Evolutionary conservation across 2,113 vertebrate species (phyloP), one percentile per base, ranked within the genome.

Genomic region (human): DNA sequence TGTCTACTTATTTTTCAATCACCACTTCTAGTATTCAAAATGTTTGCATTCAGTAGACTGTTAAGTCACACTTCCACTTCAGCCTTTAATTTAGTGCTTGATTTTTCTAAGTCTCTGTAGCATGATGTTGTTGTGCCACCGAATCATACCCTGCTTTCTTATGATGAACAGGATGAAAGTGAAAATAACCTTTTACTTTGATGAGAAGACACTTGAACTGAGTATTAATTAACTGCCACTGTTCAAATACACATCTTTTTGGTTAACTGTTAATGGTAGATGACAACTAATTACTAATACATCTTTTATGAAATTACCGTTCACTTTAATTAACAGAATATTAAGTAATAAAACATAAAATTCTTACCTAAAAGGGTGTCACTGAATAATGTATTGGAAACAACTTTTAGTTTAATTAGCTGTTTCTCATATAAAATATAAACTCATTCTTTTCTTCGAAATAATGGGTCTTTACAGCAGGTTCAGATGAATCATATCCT

Each of bases 401-500:
- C 10, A 81, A 80, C 35, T 20, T 96, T 95, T 52, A 95, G 30
- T 70, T 98, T 23, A 11, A 83, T 94, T 78, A 96, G 14, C 5
- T 88, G 20, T 94, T 90, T 73, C 52, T 2, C 80, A 82, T 82
- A 43, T 38, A 97, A 96, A 97, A 94, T 81, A 94, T 78, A 97
- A 83, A 97, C 55, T 95, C 92, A 92, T 2, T 79, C 14, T 70
- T 72, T 96, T 95, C 55, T 89, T 94, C 14, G 94, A 96, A 80
- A 95, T 94, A 96, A 85, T 22, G 87, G 55, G 43, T 68, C 64
- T 40, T 94, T 93, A 92, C 43, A 91, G 93, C 76, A 98, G 78
- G 52, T 50, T 98, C 86, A 98, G 96, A 25, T 87, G 23, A 97
- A 97, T 97, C 0, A 73, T 23, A 88, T 96, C 95, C 93, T 98